phyloP scores from a whole-genome alignment of 2,797 vertebrate genomes.

The Lophotriccus pileatus region DNA sequence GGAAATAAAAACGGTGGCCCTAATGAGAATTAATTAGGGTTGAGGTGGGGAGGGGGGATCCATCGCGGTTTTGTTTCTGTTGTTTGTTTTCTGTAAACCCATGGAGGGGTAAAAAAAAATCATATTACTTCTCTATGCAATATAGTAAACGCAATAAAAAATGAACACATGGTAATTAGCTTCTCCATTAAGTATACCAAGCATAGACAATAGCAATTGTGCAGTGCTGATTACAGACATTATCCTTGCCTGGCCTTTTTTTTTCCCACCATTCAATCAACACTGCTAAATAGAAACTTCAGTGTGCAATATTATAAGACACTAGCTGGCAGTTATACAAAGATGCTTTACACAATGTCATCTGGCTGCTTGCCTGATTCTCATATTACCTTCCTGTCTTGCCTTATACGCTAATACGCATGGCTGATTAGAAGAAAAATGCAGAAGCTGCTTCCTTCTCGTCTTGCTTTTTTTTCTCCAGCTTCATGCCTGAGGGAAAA shows the following conservation, averaged over 20 bases:
- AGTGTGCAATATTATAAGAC: constrained; percentile 53
- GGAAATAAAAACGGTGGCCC: constrained; percentile 49
- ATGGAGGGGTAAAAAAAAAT: constrained; percentile 21
- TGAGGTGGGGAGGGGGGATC: constrained; percentile 2
- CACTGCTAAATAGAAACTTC: constrained; percentile 58
- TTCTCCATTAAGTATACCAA: constrained; percentile 69
- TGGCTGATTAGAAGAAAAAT: constrained; percentile 43
- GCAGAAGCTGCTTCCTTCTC: constrained; percentile 42
- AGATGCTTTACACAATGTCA: constrained; percentile 30
- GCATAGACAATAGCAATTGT: constrained; percentile 60
- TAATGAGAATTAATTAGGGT: constrained; percentile 63
- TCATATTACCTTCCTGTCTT: constrained; percentile 30
- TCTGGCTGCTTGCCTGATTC: constrained; percentile 24
- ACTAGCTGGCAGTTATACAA: constrained; percentile 46
- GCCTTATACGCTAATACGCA: constrained; percentile 30
- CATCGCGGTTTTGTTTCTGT: constrained; percentile 47
- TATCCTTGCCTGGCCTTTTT: constrained; percentile 64
- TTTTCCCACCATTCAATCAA: constrained; percentile 71
- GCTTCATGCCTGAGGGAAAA: constrained; percentile 38
- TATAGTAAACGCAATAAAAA: constrained; percentile 65
- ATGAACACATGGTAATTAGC: constrained; percentile 66
- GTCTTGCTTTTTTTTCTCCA: constrained; percentile 41
- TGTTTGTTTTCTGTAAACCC: constrained; percentile 67
- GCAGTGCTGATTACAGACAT: constrained; percentile 68
- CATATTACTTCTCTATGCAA: constrained; percentile 44